These are phyloP conservation scores for Torymus auratus DNA, from an alignment of 2,888 invertebrate species.

Conservation along the genomic window DNA sequence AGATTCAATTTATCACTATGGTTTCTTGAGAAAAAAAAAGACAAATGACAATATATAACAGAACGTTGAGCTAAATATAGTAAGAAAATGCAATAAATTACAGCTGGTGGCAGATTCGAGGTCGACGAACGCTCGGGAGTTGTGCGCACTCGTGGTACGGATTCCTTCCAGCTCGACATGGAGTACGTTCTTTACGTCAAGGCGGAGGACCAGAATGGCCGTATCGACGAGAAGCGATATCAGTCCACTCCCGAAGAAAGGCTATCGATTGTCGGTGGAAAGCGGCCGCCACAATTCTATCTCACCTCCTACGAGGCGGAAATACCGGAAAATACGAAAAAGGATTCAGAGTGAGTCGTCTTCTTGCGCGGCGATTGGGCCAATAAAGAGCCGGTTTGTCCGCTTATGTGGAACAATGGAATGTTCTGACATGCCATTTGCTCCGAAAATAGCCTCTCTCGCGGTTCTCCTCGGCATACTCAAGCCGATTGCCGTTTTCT, in stretches of 20 bases:
- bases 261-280: conserved; percentile 96
- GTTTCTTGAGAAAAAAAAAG: neutral
- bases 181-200: conserved; percentile 97
- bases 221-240: conserved; percentile 92
- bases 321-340: conserved; percentile 97
- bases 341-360: conserved; percentile 95
- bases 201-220: conserved; percentile 96
- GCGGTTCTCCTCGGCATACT: neutral
- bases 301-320: conserved; percentile 96
- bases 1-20: too few species aligned
- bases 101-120: conserved; percentile 85
- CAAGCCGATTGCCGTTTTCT: neutral
- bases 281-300: conserved; percentile 98
- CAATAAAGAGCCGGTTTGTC: conserved; percentile 13
- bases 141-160: conserved; percentile 92
- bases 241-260: conserved; percentile 95
- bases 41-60: neutral
- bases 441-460: neutral
- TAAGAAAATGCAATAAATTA: conserved; percentile 48
- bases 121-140: conserved; percentile 95
- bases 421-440: conserved; percentile 7
- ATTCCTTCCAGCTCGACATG: conserved; percentile 95
- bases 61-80: conserved; percentile 7
- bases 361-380: neutral
- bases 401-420: neutral